Base-by-base conservation (phyloP, 2,888 invertebrate genomes). In the Agrochola macilenta region DNA sequence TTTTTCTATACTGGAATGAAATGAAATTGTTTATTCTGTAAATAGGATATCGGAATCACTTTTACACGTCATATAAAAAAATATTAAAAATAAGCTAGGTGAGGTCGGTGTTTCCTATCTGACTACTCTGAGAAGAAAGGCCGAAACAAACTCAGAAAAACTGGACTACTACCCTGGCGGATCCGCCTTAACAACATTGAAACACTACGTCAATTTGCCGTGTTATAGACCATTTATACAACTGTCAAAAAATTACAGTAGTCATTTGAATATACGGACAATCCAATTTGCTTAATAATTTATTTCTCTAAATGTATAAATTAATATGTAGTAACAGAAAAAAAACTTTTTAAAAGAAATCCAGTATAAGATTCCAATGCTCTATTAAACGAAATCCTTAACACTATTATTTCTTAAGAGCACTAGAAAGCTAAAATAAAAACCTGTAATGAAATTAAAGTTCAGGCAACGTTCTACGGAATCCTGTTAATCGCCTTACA, bases 401-500 rank as follows among this genome's bases (percentile, higher is more conserved):
- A 17, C 20, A n/a, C 35, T 23, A 70, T 74, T 80, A 70, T 26
- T 30, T 30, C 70, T n/a, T 74, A 63, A 65, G 57, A 80, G 71
- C 77, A 77, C 60, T 77, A 57, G 64, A 69, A 69, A 70, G 65
- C 60, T 68, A 26, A 71, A 76, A 76, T 69, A 76, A 82, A 80
- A 83, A 71, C 74, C 77, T 64, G 14, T 83, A 76, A 88, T 77
- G 26, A 77, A 83, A 88, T 88, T 88, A 85, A 76, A 87, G 82
- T 88, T 78, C 75, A 80, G 76, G 69, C 68, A 76, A 81, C 86
- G 80, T 85, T 82, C 86, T 78, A 78, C 63, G 58, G 78, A 76
- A 82, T 84, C 49, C 69, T 84, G 83, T 84, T 92, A 91, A 93
- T 92, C 89, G 90, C 79, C 89, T 90, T 88, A 90, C 86, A 79